A percentile compares a stretch with the other conserved stretches of the same genome.
Evolutionary conservation across 2,797 vertebrate species (phyloP).

Genomic region (Gymnopithys bicolor): DNA sequence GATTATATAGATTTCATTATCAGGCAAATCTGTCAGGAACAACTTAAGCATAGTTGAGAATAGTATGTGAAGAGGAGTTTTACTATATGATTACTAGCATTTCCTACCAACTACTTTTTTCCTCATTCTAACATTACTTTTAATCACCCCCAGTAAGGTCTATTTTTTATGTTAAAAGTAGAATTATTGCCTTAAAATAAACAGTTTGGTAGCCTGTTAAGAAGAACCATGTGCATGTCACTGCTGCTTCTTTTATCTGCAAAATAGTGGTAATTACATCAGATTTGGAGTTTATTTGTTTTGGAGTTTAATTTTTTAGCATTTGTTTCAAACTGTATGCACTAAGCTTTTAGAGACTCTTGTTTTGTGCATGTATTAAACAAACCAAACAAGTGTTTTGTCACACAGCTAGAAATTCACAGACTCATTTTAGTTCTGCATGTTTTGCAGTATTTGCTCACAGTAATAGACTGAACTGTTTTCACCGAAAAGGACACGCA

Average conservation of each 20-base stretch:
- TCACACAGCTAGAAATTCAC: conserved; percentile 21
- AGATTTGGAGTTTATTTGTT: neutral
- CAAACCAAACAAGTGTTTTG: neutral
- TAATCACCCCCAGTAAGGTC: neutral
- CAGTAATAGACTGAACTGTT: neutral
- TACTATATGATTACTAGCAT: neutral
- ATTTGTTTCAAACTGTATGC: neutral
- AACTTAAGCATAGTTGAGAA: fast-evolving
- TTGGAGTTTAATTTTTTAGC: neutral
- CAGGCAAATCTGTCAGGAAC: neutral
- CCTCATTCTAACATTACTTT: neutral
- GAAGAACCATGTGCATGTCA: neutral
- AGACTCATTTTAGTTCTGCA: neutral
- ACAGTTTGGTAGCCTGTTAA: neutral
- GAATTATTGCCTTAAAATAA: neutral
- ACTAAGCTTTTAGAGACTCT: neutral
- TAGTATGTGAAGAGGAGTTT: neutral
- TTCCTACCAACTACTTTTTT: neutral
- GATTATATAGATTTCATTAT: neutral
- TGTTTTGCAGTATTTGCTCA: neutral
- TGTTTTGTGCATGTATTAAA: neutral
- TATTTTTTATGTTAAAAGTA: neutral
- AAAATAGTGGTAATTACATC: neutral
- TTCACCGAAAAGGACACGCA: neutral
- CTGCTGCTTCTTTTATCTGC: neutral